phyloP scores from a whole-genome alignment of 2,113 vertebrate species.

The Tragelaphus imberbis region DNA sequence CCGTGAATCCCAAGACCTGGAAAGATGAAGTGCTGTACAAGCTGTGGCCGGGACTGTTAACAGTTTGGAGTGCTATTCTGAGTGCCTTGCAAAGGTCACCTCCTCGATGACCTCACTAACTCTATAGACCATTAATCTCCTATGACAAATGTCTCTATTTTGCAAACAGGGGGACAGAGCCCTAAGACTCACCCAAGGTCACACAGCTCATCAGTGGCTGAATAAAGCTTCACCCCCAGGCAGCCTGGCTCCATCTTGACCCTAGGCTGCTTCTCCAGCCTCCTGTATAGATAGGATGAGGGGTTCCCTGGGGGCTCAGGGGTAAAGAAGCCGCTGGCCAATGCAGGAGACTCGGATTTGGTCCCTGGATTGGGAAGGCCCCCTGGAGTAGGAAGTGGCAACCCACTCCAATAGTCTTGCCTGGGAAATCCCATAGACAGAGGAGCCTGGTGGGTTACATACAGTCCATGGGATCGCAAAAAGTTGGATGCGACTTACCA shows the following conservation, averaged over 20 bases:
- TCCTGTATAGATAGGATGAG: fast-evolving
- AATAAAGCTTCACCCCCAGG: not conserved
- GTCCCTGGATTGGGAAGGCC: not conserved
- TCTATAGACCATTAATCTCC: not conserved
- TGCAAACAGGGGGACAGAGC: not conserved
- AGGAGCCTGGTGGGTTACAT: not conserved
- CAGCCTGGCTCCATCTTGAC: not conserved
- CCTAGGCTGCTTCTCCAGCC: not conserved
- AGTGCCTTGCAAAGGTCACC: not conserved
- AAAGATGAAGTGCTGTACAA: fast-evolving
- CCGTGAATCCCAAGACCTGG: too few relatives aligned
- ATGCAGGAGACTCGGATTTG: not conserved
- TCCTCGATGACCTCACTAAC: fast-evolving
- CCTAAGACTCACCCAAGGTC: not conserved
- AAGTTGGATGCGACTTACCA: fast-evolving
- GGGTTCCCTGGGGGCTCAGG: not conserved
- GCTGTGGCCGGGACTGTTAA: fast-evolving
- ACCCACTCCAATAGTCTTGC: not conserved
- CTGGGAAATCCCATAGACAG: not conserved
- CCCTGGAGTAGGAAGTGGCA: not conserved
- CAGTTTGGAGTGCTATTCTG: fast-evolving
- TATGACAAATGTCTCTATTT: fast-evolving
- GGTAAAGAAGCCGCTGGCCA: fast-evolving
- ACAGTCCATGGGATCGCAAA: not conserved
- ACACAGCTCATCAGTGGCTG: not conserved